Base-by-base conservation (phyloP, 2,888 invertebrate species). In the Folsomia manolachei region DNA sequence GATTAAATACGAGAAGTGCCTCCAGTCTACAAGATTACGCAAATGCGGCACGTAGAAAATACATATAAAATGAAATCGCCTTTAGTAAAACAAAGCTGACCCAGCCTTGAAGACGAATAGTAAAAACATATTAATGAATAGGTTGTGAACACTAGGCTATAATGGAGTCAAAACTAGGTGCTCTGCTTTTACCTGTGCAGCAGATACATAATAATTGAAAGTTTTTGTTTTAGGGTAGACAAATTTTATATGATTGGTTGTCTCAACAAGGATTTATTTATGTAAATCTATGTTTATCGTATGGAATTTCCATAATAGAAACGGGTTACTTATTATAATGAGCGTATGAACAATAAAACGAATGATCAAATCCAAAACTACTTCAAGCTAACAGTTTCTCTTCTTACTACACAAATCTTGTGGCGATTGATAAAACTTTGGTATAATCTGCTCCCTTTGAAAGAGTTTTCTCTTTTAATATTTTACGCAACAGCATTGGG, bases 401-500 rank as follows among this genome's bases (percentile, higher is more conserved):
- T 14, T 66, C 23, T 52, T 2, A 2, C 73, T 87, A 95, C 62
- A 95, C 89, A 89, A 94, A 95, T 86, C 88, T 91, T 63, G 93
- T 90, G 7, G 96, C 93, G 80, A 97, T 93, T 1, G 94, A 91
- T 81, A 97, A 84, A 65, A 98, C 84, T 85, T 97, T 97, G 0
- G 96, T 95, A 82, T 95, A 95, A 85, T 95, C 94, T 0, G 92
- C 92, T 21, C 92, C 91, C 84, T 95, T 94, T 0, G 89, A 86
- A 73, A 89, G 87, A 0, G 92, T 92, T 82, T 90, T 90, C 80
- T 91, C 89, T 83, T 92, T 94, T 51, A 94, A 86, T 75, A 93
- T 90, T 11, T 92, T 93, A 70, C 97, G 87, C 65, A 97, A 86
- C 74, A 92, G 87, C 1, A 94, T 92, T n/a, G 0, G 99, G 99